Evolutionary conservation across 2,888 invertebrate species (phyloP), one percentile per base, ranked within the genome.

Genomic region (Drosophila barbarae): DNA sequence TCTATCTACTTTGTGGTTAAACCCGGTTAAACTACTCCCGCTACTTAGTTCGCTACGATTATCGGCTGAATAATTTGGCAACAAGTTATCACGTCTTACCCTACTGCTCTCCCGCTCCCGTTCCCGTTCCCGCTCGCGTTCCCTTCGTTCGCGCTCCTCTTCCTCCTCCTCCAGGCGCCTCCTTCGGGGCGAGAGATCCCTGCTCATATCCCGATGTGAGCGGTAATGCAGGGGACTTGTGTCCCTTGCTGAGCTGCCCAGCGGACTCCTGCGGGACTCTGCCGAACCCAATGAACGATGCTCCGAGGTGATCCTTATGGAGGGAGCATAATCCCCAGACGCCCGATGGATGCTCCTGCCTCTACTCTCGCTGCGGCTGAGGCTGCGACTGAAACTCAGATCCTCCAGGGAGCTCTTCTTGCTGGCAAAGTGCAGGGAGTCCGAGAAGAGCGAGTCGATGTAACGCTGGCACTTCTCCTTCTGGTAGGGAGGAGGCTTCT

Each of bases 1-100:
- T 75, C 87, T 88, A 88, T 88, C 88, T 89, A 88, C 88, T 87
- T 88, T 87, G 84, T 88, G 86, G 59, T 60, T 60, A 87, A 87
- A 88, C 84, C 87, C 87, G 80, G 83, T 88, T 89, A 88, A 87
- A 87, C 87, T 87, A 87, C 76, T 77, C 81, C 83, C 78, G 78
- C 84, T 86, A 80, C 86, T 86, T 82, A 84, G 72, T 72, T 83
- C 84, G 77, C 87, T 88, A 88, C 77, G 78, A 75, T 84, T 82
- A 82, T 85, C 83, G 76, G 60, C 78, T 73, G 80, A 81, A 87
- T 84, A 83, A 87, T 88, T 89, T 87, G 88, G 87, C 84, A 89
- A 86, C 80, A 86, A 85, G 79, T 87, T 86, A 86, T 87, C 86
- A 80, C 88, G 86, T 86, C 89, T 87, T 86, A 87, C 86, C 85